Evolutionary conservation across 2,888 invertebrate genomes (phyloP).

Genomic region (Sclerodermus sp.): DNA sequence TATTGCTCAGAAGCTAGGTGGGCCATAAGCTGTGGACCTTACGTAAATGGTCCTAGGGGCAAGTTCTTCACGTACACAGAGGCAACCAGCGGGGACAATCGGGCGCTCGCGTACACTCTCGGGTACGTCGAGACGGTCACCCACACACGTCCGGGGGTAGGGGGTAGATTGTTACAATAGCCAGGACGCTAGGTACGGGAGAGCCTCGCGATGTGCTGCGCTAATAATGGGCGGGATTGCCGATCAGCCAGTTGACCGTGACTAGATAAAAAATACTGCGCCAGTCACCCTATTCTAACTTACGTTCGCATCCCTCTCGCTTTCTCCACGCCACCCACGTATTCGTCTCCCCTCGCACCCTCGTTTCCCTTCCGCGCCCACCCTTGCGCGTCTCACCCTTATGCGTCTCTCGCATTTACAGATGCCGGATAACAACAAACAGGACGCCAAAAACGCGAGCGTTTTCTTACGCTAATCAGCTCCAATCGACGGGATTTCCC

Average conservation of each 20-base stretch:
- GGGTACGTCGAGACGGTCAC: neutral
- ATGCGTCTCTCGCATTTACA: too few relatives aligned
- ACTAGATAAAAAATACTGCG: constrained; percentile 58
- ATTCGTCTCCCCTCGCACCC: constrained; percentile 10
- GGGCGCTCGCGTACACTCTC: neutral
- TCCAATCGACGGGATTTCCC: too few relatives aligned
- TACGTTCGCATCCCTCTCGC: constrained; percentile 3
- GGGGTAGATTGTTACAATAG: constrained; percentile 6
- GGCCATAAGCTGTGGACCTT: constrained; percentile 44
- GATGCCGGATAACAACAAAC: too few relatives aligned
- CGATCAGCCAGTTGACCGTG: constrained; percentile 58
- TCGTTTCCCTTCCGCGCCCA: neutral
- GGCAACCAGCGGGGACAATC: too few relatives aligned
- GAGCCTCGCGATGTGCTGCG: constrained; percentile 34
- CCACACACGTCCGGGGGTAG: constrained; percentile 1
- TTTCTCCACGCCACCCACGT: neutral
- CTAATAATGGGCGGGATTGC: constrained; percentile 56
- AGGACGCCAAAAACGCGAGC: too few relatives aligned
- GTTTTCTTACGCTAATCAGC: too few relatives aligned
- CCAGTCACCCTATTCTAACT: constrained; percentile 26
- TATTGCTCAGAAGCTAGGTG: constrained; percentile 41
- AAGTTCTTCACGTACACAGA: too few relatives aligned
- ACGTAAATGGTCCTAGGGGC: constrained; percentile 31
- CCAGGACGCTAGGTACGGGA: neutral
- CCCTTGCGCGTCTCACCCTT: too few relatives aligned